Conservation (phyloP, 2,888 invertebrate genomes). For the Drosophila borborema region DNA sequence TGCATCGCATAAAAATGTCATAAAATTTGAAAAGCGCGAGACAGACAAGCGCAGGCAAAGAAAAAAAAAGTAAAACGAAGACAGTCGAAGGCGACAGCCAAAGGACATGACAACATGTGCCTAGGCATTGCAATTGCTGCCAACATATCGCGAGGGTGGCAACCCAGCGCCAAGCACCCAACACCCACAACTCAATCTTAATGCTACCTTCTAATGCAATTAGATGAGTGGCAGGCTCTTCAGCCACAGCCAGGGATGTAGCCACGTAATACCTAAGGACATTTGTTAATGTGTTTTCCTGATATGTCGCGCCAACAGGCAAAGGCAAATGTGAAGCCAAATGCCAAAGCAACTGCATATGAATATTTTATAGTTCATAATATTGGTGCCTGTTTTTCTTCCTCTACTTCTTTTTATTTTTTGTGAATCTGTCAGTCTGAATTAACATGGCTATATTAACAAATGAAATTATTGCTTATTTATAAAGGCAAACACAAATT, state of each 20-base stretch:
- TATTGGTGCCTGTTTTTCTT: slow-evolving; percentile 32
- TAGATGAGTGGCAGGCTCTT: slow-evolving; percentile 67
- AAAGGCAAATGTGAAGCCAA: slow-evolving; percentile 24
- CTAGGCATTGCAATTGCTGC: slow-evolving; percentile 64
- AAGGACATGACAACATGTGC: slow-evolving; percentile 62
- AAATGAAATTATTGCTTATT: slow-evolving; percentile 42
- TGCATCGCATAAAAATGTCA: slow-evolving; percentile 77
- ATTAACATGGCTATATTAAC: slow-evolving; percentile 45
- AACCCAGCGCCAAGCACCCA: not conserved
- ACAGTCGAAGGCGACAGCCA: slow-evolving; percentile 26
- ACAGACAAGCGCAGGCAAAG: slow-evolving; percentile 48
- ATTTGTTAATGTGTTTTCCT: slow-evolving; percentile 75
- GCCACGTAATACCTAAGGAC: slow-evolving; percentile 53
- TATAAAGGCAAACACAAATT: slow-evolving; percentile 22
- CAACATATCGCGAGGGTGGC: slow-evolving; percentile 50
- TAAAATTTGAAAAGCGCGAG: slow-evolving; percentile 77
- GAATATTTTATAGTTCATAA: slow-evolving; percentile 73
- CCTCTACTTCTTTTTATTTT: slow-evolving; percentile 16
- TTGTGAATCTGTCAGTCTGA: slow-evolving; percentile 38
- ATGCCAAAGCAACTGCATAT: slow-evolving; percentile 51
- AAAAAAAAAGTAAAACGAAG: slow-evolving; percentile 9
- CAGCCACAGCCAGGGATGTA: slow-evolving; percentile 15
- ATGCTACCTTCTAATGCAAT: slow-evolving; percentile 58
- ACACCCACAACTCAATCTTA: slow-evolving; percentile 13
- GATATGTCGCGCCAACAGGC: slow-evolving; percentile 24